phyloP scores from a whole-genome alignment of 2,113 vertebrate species.

The Platichthys stellatus region DNA sequence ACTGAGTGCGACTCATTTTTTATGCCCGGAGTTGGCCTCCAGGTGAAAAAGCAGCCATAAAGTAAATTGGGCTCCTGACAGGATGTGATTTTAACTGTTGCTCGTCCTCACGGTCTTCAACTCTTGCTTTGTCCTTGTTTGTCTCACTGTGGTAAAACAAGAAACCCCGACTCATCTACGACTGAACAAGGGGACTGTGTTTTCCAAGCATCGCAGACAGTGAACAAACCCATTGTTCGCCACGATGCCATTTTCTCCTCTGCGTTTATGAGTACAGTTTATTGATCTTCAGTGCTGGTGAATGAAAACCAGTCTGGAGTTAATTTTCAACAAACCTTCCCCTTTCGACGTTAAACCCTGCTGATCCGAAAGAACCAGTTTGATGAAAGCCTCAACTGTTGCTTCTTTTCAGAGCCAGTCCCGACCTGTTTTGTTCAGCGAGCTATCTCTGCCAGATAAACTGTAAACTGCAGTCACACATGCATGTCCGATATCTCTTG shows the following conservation, averaged over 20 bases:
- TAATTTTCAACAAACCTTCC: constrained; percentile 48
- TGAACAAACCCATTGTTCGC: constrained; percentile 43
- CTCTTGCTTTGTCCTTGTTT: neutral
- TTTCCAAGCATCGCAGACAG: neutral
- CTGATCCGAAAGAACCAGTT: constrained; percentile 39
- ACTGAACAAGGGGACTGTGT: constrained; percentile 6
- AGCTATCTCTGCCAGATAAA: constrained; percentile 57
- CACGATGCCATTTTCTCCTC: constrained; percentile 3
- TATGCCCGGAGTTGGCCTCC: constrained; percentile 33
- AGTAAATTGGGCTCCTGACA: constrained; percentile 55
- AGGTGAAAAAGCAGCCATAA: constrained; percentile 76
- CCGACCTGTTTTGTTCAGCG: constrained; percentile 54
- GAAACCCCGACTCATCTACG: neutral
- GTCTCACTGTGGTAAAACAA: constrained; percentile 13
- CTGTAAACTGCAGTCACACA: constrained; percentile 55
- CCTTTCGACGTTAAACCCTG: constrained; percentile 19
- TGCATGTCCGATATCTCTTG: constrained; percentile 68
- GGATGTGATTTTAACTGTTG: constrained; percentile 55
- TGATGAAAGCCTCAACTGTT: constrained; percentile 22
- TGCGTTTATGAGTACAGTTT: constrained; percentile 7
- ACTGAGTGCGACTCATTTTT: constrained; percentile 32
- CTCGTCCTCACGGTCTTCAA: neutral
- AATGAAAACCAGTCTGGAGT: constrained; percentile 27
- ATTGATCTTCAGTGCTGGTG: constrained; percentile 24
- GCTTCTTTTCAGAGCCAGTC: constrained; percentile 33